phyloP scores from a whole-genome alignment of 2,797 vertebrate genomes.

The Periophthalmus magnuspinnatus region DNA sequence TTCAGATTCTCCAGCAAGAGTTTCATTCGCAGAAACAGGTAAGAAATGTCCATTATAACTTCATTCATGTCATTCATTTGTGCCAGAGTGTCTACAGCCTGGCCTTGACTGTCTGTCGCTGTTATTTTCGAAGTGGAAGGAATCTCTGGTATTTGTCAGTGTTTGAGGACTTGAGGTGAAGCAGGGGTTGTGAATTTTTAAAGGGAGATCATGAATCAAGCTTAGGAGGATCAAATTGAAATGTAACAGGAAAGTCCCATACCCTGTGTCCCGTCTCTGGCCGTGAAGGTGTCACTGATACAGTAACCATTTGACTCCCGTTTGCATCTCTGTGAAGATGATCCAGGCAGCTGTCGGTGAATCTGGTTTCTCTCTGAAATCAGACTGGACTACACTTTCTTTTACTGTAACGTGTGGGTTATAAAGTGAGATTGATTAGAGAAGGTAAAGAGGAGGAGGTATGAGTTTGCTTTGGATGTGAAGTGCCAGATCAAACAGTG shows the following conservation, averaged over 20 bases:
- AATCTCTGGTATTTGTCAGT: conserved; percentile 59
- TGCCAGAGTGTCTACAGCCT: conserved; percentile 22
- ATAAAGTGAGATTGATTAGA: conserved; percentile 20
- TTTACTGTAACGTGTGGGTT: conserved; percentile 11
- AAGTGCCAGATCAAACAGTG: conserved; percentile 1
- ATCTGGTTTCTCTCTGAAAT: conserved; percentile 56
- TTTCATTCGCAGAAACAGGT: conserved; percentile 84
- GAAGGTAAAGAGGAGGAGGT: conserved; percentile 1
- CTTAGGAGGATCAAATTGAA: conserved; percentile 54
- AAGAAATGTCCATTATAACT: conserved; percentile 26
- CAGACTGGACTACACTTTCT: conserved; percentile 34
- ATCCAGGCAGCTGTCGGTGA: conserved; percentile 61
- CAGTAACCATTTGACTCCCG: conserved; percentile 67
- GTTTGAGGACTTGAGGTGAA: conserved; percentile 52
- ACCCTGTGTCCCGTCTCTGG: conserved; percentile 42
- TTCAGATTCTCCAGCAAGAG: conserved; percentile 82
- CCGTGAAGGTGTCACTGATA: conserved; percentile 64
- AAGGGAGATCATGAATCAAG: conserved; percentile 18
- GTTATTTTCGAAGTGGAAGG: conserved; percentile 57
- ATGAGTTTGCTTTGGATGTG: conserved; percentile 12
- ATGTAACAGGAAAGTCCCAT: conserved; percentile 37
- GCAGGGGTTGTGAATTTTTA: conserved; percentile 54
- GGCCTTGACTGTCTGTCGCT: conserved; percentile 21
- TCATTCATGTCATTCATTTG: conserved; percentile 28
- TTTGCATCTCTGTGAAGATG: conserved; percentile 60